Conservation (phyloP, 2,113 vertebrate species). For the Dicerorhinus sumatrensis region DNA sequence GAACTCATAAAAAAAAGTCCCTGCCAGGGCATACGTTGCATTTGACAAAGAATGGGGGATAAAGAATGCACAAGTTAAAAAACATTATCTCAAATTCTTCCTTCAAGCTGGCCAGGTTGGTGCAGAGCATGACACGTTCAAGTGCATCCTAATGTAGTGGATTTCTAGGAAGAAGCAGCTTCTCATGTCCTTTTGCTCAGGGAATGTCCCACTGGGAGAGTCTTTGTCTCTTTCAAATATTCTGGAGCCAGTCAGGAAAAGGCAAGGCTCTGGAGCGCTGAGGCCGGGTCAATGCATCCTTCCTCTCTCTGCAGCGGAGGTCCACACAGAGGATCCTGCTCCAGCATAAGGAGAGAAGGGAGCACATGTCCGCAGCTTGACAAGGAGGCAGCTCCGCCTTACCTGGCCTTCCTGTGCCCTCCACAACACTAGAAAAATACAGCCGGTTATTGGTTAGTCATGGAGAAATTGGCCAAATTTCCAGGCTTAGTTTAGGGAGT, state of each 20-base stretch:
- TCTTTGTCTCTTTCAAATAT: not conserved
- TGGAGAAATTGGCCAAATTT: not conserved
- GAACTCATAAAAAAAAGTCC: not conserved
- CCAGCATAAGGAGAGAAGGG: too few species aligned
- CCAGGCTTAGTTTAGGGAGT: not conserved
- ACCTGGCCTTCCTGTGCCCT: not conserved
- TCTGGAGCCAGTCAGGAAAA: not conserved
- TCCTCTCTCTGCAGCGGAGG: rapidly evolving
- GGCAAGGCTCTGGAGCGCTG: not conserved
- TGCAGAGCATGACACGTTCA: not conserved
- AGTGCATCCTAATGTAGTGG: not conserved
- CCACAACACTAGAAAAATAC: not conserved
- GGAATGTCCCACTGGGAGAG: not conserved
- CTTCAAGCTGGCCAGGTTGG: not conserved
- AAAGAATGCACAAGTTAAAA: not conserved
- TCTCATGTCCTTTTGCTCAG: not conserved
- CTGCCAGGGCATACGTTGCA: not conserved
- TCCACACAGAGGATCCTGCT: not conserved
- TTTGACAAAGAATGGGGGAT: not conserved
- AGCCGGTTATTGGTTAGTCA: not conserved
- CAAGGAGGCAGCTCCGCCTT: not conserved
- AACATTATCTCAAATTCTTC: not conserved
- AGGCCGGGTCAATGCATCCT: not conserved
- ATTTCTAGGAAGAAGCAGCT: not conserved
- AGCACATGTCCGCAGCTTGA: rapidly evolving